A percentile compares a stretch with the other conserved stretches of the same genome.
Evolutionary conservation across 53 echinoderm and acorn worm genomes (phyloP).

Genomic region (Apostichopus leukothele): DNA sequence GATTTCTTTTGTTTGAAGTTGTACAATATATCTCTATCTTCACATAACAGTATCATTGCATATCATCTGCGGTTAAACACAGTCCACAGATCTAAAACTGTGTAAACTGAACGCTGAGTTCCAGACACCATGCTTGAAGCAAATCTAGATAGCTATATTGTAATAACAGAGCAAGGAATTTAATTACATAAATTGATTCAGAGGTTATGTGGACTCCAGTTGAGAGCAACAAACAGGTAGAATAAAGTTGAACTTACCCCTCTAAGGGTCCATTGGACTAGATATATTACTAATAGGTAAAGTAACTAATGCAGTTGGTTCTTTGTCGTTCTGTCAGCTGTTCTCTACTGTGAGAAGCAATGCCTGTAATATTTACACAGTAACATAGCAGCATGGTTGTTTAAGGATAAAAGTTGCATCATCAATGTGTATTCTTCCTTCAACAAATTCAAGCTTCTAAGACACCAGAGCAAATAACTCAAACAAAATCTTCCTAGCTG

Average conservation of each 20-base stretch:
- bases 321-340: not conserved
- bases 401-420: not conserved
- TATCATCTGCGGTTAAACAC: too few species aligned
- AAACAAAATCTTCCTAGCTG: not conserved
- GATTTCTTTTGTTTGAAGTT: too few species aligned
- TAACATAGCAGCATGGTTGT: slow-evolving; percentile 8
- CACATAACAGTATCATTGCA: too few species aligned
- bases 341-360: not conserved
- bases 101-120: too few species aligned
- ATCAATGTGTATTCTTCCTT: slow-evolving; percentile 16
- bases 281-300: not conserved
- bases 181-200: too few species aligned
- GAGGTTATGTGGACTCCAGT: too few species aligned
- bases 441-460: not conserved
- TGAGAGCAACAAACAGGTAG: too few species aligned
- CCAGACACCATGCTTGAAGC: too few species aligned
- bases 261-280: not conserved
- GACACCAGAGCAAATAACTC: not conserved
- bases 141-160: too few species aligned
- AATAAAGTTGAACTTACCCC: not conserved
- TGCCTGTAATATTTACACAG: slow-evolving; percentile 7
- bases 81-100: too few species aligned
- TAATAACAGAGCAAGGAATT: too few species aligned
- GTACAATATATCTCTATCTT: too few species aligned
- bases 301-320: not conserved